Evolutionary conservation across 2,113 vertebrate species (phyloP), one percentile per base, ranked within the genome.

Genomic region (Leucosticte australis): DNA sequence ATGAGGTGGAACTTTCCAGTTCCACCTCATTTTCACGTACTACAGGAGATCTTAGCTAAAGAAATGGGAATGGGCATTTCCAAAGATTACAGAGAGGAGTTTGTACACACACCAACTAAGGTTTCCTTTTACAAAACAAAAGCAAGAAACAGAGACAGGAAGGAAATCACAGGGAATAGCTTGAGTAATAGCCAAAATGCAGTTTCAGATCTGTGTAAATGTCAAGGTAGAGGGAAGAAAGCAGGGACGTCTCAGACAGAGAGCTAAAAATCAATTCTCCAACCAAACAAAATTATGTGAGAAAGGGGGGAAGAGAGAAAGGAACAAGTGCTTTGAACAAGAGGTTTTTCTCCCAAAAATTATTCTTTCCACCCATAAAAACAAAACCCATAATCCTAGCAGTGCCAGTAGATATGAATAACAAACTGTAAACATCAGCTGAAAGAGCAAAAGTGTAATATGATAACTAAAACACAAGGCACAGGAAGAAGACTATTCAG

Each of bases 101-200:
- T 92, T 64, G 52, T 84, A 65, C 46, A 84, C 19, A 41, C 39
- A 77, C 12, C 22, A 68, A 17, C 56, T 68, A 79, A 94, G 18
- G 37, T 35, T 95, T 94, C 55, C 63, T 95, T 83, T 27, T 50
- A 41, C 30, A 41, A 88, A 95, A 93, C 87, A 92, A 87, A 94
- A 85, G 49, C 42, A 85, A 85, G 78, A 81, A 94, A 91, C 42
- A 90, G 84, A 73, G 67, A 39, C 68, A 90, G 96, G 95, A 97
- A 96, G 90, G 92, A 96, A 95, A 92, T 86, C 33, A 23, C 37
- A 44, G 27, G 91, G 75, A 94, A 76, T 44, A 87, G 9, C 35
- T 64, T 93, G 79, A 90, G 28, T 83, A 86, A 80, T 10, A 86
- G 87, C 88, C 89, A 96, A 94, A 92, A 92, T 28, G 4, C 35